A percentile compares a stretch with the other conserved stretches of the same genome.
phyloP scores from a whole-genome alignment of 2,888 invertebrate genomes.

The Thereva nobilitata region DNA sequence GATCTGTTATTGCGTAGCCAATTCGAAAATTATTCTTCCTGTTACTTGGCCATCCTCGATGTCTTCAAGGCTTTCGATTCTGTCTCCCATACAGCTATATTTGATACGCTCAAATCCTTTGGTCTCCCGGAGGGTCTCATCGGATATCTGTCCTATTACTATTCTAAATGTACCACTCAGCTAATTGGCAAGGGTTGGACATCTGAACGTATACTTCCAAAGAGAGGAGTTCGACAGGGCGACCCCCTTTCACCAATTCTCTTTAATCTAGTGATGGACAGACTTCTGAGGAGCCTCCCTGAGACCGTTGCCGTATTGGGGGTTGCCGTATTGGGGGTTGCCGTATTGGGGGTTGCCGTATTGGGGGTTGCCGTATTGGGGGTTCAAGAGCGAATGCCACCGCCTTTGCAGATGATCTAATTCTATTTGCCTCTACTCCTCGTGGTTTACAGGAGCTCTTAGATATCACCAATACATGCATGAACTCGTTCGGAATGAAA shows the following conservation, averaged over 20 bases:
- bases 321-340: background rate
- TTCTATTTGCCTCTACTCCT: slow-evolving; percentile 1
- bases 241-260: slow-evolving; percentile 1
- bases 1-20: background rate
- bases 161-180: background rate
- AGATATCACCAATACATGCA: background rate
- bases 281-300: background rate
- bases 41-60: background rate
- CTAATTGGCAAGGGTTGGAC: background rate
- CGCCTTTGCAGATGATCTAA: background rate
- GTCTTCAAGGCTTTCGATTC: background rate
- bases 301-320: background rate
- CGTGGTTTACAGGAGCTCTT: background rate
- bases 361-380: background rate
- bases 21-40: background rate
- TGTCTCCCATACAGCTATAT: background rate
- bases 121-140: background rate
- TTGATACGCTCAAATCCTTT: background rate
- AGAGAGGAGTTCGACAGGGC: background rate
- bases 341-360: no score
- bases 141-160: background rate
- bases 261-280: background rate
- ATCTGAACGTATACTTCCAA: background rate
- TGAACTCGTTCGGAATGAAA: background rate
- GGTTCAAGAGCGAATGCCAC: background rate